Conservation (phyloP, 2,113 vertebrate genomes). For the Cochlearius cochlearius region DNA sequence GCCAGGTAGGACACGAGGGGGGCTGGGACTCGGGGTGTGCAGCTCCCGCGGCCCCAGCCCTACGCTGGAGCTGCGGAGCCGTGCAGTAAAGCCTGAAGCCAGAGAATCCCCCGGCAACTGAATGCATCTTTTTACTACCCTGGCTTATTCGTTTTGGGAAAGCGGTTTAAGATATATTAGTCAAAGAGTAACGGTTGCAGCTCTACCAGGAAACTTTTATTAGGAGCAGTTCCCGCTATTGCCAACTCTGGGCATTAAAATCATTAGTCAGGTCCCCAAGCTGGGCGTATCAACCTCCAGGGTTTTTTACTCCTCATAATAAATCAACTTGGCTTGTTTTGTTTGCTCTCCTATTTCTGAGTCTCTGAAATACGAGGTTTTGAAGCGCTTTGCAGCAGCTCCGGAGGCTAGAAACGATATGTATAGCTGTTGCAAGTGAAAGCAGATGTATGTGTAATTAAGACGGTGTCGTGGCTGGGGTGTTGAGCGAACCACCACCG, state of each 20-base stretch:
- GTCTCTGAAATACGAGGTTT: background rate
- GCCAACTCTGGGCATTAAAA: background rate
- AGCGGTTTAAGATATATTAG: background rate
- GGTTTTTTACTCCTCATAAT: background rate
- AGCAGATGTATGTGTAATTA: background rate
- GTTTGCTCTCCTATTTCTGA: background rate
- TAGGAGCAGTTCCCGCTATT: background rate
- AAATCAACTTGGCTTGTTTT: constrained; percentile 15
- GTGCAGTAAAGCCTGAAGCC: background rate
- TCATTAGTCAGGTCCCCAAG: constrained; percentile 33
- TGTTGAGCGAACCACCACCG: rapidly evolving
- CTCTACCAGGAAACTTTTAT: constrained; percentile 11
- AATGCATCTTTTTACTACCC: background rate
- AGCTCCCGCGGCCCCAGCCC: background rate
- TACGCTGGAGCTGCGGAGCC: rapidly evolving
- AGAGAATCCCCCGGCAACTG: background rate
- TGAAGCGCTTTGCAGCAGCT: background rate
- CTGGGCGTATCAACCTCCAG: background rate
- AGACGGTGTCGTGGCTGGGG: background rate
- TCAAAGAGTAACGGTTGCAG: constrained; percentile 6
- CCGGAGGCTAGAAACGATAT: background rate
- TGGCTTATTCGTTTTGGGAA: background rate
- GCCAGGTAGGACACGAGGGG: background rate
- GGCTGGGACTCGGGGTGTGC: background rate
- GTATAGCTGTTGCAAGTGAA: background rate